Conservation (phyloP, 1,140 invertebrate species). For the Meloidogyne chitwoodi region DNA sequence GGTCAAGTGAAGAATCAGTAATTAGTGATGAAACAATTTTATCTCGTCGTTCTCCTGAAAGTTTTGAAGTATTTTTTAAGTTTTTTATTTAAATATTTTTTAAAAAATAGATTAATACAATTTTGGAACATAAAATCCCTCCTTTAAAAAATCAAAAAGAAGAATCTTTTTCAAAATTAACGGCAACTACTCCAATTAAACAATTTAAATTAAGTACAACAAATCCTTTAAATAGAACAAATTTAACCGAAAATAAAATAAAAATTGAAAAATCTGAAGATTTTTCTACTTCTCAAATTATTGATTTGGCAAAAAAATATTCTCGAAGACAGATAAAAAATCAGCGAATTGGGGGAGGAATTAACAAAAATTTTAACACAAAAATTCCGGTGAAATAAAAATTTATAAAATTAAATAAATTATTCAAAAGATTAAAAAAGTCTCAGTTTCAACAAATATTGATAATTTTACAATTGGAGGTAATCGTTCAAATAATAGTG, state of each 20-base stretch:
- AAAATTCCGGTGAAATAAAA: neutral
- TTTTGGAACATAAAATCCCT: neutral
- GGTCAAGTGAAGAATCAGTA: neutral
- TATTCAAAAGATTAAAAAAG: neutral
- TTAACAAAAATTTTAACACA: neutral
- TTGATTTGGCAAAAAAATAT: neutral
- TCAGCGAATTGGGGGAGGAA: neutral
- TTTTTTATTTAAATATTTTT: neutral
- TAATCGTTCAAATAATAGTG: neutral
- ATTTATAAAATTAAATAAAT: neutral
- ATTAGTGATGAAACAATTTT: neutral
- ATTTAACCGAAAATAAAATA: neutral
- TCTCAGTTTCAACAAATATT: neutral
- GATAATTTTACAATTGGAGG: neutral
- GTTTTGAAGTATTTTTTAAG: neutral
- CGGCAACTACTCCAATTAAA: slow-evolving; percentile 36
- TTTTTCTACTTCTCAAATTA: too few species aligned
- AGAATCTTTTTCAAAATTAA: neutral
- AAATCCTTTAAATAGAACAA: neutral
- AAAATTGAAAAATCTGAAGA: neutral
- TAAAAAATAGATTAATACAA: neutral
- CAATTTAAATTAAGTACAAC: slow-evolving; percentile 25
- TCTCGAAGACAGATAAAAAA: neutral
- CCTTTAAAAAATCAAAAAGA: neutral
- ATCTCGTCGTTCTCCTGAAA: slow-evolving; percentile 1